A percentile compares a stretch with the other conserved stretches of the same genome.
phyloP scores from a whole-genome alignment of 2,113 vertebrate genomes.

The Myiozetetes cayanensis region DNA sequence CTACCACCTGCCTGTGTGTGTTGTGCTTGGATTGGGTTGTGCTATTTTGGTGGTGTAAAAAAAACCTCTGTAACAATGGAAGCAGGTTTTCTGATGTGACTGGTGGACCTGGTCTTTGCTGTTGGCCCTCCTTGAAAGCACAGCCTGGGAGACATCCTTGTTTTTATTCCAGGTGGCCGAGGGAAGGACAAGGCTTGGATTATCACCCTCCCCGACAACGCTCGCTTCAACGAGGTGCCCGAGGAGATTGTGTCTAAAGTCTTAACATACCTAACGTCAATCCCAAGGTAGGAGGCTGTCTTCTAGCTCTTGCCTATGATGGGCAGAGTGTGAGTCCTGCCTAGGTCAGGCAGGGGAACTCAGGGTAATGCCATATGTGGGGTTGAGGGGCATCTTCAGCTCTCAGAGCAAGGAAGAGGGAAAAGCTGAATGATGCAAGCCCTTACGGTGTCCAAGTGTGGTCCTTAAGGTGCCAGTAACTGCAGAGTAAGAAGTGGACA shows the following conservation, averaged over 20 bases:
- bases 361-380: fast-evolving
- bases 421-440: neutral
- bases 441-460: neutral
- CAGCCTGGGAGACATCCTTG: neutral
- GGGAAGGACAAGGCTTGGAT: constrained; percentile 91
- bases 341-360: neutral
- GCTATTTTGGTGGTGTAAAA: neutral
- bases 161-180: constrained; percentile 82
- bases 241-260: constrained; percentile 86
- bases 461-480: neutral
- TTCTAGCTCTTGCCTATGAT: neutral
- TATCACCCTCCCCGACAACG: constrained; percentile 92
- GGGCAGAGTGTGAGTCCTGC: neutral
- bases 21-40: neutral
- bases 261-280: constrained; percentile 86
- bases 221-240: constrained; percentile 86
- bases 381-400: neutral
- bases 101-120: neutral
- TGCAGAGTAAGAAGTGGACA: neutral
- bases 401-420: neutral
- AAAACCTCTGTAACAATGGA: fast-evolving
- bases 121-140: neutral
- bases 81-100: neutral
- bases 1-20: too few relatives aligned
- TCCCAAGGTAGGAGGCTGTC: constrained; percentile 81